Evolutionary conservation across 2,888 invertebrate species (phyloP).

Genomic region (Drosophila ezoana): DNA sequence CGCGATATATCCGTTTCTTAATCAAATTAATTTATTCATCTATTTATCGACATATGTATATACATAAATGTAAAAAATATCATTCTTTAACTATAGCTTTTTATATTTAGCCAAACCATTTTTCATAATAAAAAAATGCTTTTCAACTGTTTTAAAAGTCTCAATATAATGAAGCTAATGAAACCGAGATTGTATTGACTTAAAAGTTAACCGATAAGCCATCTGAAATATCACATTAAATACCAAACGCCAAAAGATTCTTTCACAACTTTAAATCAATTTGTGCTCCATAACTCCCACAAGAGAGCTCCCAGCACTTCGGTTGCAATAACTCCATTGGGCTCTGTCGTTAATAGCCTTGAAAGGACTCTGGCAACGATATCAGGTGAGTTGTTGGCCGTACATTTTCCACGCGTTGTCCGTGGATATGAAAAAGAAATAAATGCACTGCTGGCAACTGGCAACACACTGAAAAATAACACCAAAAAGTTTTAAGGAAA

Average conservation of each 20-base stretch:
- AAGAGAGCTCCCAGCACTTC: slow-evolving; percentile 18
- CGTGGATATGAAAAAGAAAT: slow-evolving; percentile 22
- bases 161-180: too few relatives aligned
- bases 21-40: too few relatives aligned
- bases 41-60: too few relatives aligned
- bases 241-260: not conserved
- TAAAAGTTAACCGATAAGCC: not conserved
- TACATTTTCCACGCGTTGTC: slow-evolving; percentile 9
- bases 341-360: slow-evolving; percentile 31
- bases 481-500: slow-evolving; percentile 4
- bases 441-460: slow-evolving; percentile 23
- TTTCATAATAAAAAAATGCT: too few relatives aligned
- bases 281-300: slow-evolving; percentile 6
- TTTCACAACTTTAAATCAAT: slow-evolving; percentile 6
- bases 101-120: too few relatives aligned
- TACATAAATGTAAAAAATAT: too few relatives aligned
- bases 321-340: slow-evolving; percentile 14
- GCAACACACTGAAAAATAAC: slow-evolving; percentile 3
- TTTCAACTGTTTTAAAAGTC: too few relatives aligned
- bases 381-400: slow-evolving; percentile 10
- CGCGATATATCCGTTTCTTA: too few relatives aligned
- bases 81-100: too few relatives aligned
- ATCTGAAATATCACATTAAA: not conserved
- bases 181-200: too few relatives aligned
- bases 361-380: slow-evolving; percentile 17